Base-by-base conservation (phyloP, 2,797 vertebrate genomes). In the Sebastes aleutianus region DNA sequence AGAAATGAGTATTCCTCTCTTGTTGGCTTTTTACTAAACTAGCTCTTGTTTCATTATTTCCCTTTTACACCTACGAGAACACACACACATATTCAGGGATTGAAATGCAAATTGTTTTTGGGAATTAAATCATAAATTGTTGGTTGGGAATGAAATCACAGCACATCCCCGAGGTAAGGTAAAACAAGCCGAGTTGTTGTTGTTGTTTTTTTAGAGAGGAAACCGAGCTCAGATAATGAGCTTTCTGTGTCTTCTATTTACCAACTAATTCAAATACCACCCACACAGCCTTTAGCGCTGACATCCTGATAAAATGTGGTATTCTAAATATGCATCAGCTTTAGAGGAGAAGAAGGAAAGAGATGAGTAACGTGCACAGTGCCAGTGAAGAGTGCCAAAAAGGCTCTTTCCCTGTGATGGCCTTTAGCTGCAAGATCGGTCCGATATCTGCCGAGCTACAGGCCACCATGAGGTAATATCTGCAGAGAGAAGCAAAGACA, bases 351-450 rank as follows among this genome's bases (percentile, higher is more conserved):
- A 50, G 56, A 34, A 24, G 57, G 57, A 59, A 59, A 27, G 58
- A 53, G 76, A 62, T 0, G 62, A 27, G 74, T 62, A 67, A 70
- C 67, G 68, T 18, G 26, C 34, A 29, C 32, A 20, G 63, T 65
- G 68, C 70, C 70, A 66, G 27, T 54, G 50, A 63, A 50, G 69
- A 78, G 82, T 86, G 77, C 75, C 83, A 74, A 82, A 43, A 75
- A 80, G 32, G 76, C 70, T 32, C 14, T 16, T 74, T 83, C 79
- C 78, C 64, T 79, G 75, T 20, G 24, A 67, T 83, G 88, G 85
- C 81, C 83, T 83, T 78, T 76, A 71, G 74, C 80, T 73, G 84
- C 72, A 34, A 78, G 79, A 76, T 67, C 27, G 66, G 54, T 71
- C 32, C 24, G 61, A 61, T 82, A 82, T 74, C 34, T 32, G 18